phyloP scores from a whole-genome alignment of 2,797 vertebrate genomes.

The Tenualosa thibaudeaui region DNA sequence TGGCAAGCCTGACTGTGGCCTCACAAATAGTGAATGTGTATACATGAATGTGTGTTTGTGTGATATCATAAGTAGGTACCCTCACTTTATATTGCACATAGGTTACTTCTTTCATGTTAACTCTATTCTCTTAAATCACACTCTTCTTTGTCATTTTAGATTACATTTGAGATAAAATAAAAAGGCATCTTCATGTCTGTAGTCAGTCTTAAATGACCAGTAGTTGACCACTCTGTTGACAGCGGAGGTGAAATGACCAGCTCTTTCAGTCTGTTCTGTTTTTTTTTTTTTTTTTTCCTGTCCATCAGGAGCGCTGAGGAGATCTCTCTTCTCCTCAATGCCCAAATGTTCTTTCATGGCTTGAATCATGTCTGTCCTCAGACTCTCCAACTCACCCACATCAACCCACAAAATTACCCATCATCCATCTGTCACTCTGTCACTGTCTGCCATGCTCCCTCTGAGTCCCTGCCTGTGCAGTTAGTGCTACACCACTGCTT shows the following conservation, averaged over 20 bases:
- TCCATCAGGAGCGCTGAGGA: background rate
- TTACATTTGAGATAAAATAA: slow-evolving; percentile 26
- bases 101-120: slow-evolving; percentile 50
- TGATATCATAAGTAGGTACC: slow-evolving; percentile 53
- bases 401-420: slow-evolving; percentile 15
- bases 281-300: background rate
- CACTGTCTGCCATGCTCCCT: background rate
- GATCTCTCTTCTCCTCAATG: background rate
- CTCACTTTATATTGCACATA: slow-evolving; percentile 70
- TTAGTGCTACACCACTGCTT: background rate
- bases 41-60: slow-evolving; percentile 32
- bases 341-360: background rate
- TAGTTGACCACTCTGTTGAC: slow-evolving; percentile 45
- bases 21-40: slow-evolving; percentile 30
- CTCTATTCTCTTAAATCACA: slow-evolving; percentile 29
- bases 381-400: background rate
- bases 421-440: slow-evolving; percentile 7
- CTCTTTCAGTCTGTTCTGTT: background rate
- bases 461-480: background rate
- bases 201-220: slow-evolving; percentile 53
- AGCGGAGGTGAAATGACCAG: slow-evolving; percentile 29
- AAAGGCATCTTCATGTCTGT: slow-evolving; percentile 47
- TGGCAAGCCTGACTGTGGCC: background rate
- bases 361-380: background rate
- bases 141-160: slow-evolving; percentile 24